Base-by-base conservation (phyloP, 2,113 vertebrate genomes). In the Plecturocebus donacophilus region DNA sequence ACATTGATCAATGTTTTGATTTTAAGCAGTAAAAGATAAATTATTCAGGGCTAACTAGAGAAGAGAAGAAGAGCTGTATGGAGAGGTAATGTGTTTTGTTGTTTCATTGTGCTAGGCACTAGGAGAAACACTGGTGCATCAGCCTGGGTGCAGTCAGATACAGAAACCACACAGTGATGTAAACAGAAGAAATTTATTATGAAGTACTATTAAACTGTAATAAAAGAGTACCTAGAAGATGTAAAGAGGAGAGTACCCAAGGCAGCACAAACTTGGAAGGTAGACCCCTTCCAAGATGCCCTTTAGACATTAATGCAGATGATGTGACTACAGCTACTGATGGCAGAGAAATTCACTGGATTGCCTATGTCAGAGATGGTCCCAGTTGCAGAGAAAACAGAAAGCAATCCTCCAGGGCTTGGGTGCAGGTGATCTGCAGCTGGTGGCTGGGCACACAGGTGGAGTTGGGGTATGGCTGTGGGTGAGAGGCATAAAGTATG, bases 371-470 rank as follows among this genome's bases (percentile, higher is more conserved):
- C 64, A 32, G 42, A 42, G 21, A 21, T 56, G 13, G 81, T 40
- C 45, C 52, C 30, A 17, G 23, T 10, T 40, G 27, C 35, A 52
- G 38, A 77, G 52, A 49, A 58, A 81, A 66, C 27, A 90, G 13
- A 23, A 80, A 81, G 73, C 45, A 47, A 9, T 49, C 71, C 42
- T 61, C 64, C 13, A 35, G 66, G 54, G 38, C 11, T 47, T 0
- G 1, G 17, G 42, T 64, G 3, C 58, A 20, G 4, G 30, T 58
- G 68, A 83, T 25, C 5, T 4, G 17, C 14, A 68, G 27, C 75
- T 12, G 5, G 45, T 38, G 5, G 17, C 6, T 47, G 0, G 87
- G 35, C 0, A 0, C 47, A 75, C 47, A 21, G 12, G 32, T 35
- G 9, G 56, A 76, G 20, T 17, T 10, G 4, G 73, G 3, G 12